A percentile compares a stretch with the other conserved stretches of the same genome.
Evolutionary conservation across 1,140 invertebrate species (phyloP).

Genomic region (Ips nitidus): DNA sequence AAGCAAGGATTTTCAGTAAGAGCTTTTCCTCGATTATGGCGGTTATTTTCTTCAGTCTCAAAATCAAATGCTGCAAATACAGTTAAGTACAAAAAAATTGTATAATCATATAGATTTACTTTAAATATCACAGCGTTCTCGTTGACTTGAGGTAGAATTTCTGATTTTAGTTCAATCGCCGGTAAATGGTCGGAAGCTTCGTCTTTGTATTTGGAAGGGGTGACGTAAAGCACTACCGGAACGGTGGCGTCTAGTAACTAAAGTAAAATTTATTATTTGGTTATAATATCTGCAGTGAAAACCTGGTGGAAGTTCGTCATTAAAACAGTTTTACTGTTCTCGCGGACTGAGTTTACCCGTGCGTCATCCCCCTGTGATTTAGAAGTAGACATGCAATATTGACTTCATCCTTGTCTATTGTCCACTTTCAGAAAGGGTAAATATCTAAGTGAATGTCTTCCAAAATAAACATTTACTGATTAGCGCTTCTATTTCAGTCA

Average conservation of each 20-base stretch:
- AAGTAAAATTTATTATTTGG: neutral
- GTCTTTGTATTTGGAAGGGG: conserved; percentile 47
- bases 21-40: conserved; percentile 86
- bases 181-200: conserved; percentile 53
- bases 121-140: conserved; percentile 77
- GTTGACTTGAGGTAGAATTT: conserved; percentile 69
- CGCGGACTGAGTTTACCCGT: too few relatives aligned
- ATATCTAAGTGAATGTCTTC: too few relatives aligned
- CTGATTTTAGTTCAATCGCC: conserved; percentile 66
- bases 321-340: neutral
- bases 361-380: too few relatives aligned
- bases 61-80: conserved; percentile 70
- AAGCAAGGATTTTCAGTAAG: conserved; percentile 74
- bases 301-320: neutral
- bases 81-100: neutral
- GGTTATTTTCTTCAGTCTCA: conserved; percentile 81
- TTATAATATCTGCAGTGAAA: neutral
- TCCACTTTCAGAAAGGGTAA: too few relatives aligned
- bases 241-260: conserved; percentile 82
- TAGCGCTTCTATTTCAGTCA: too few relatives aligned
- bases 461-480: too few relatives aligned
- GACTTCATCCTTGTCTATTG: too few relatives aligned
- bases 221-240: conserved; percentile 79
- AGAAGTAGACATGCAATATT: too few relatives aligned
- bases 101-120: conserved; percentile 48